These are phyloP conservation scores for Hydrozoanthus gracilis DNA, from an alignment of 92 coral and sea anemone genomes.

Conservation along the genomic window DNA sequence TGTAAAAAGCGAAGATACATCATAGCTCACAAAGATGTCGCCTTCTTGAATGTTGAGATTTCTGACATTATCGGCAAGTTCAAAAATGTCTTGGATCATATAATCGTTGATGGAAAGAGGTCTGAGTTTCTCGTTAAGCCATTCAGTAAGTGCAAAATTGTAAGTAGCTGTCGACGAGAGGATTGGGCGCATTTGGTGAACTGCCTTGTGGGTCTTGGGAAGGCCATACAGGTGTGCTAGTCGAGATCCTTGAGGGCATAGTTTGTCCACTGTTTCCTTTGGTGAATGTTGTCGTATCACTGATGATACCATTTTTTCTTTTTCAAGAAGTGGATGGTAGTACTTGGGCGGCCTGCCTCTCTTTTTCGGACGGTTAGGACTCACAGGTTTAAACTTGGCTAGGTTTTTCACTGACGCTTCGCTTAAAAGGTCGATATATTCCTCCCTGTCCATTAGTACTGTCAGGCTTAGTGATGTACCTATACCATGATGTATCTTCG, in stretches of 20 bases:
- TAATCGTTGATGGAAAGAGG: background rate
- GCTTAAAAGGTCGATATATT: conserved; percentile 2
- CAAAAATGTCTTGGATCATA: background rate
- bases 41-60: background rate
- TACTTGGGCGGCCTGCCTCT: no score
- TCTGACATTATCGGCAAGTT: conserved; percentile 10
- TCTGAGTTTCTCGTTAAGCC: background rate
- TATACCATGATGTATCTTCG: no score
- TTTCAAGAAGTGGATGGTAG: no score
- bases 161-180: conserved; percentile 11
- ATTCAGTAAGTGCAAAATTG: conserved; percentile 9
- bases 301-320: conserved; percentile 32
- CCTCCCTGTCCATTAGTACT: no score
- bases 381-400: conserved; percentile 39
- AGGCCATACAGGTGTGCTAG: no score
- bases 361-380: conserved; percentile 26
- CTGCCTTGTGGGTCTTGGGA: conserved; percentile 17
- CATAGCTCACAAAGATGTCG: conserved; percentile 5
- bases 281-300: conserved; percentile 14
- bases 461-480: no score
- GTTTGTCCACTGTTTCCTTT: conserved; percentile 17
- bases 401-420: background rate
- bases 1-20: background rate
- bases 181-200: conserved; percentile 26
- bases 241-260: no score